Base-by-base conservation (phyloP, 2,113 vertebrate genomes). In the Pelecanus crispus region DNA sequence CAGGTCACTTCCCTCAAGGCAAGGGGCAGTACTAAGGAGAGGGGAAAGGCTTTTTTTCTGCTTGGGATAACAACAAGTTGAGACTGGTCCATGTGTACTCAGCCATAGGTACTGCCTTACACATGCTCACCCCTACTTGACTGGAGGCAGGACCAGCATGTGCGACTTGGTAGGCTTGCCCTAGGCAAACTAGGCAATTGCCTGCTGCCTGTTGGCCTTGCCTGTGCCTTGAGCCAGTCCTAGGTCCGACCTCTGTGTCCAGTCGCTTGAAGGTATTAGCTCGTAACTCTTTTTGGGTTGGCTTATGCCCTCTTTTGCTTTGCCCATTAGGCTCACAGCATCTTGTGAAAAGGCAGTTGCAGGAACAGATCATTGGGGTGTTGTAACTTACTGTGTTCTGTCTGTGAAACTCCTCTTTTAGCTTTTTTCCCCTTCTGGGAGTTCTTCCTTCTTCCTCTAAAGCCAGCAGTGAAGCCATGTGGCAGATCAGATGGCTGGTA, bases 321-420 rank as follows among this genome's bases (percentile, higher is more conserved):
- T 80, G 26, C 29, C 22, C 7, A 2, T 25, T 47, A 47, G 31
- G 13, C 42, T 71, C 0, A 0, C 15, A 45, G 34, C 62, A n/a
- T 52, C n/a, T 67, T 68, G 42, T 63, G 65, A 15, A 49, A 71
- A 42, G 56, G 17, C 9, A 5, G 22, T 68, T 56, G 32, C 7
- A 52, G 47, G 38, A 34, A n/a, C 29, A 53, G 38, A 26, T 52
- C 29, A 17, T 7, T 53, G n/a, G 7, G 34, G 29, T 45, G 25
- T 42, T 50, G 42, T 63, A 44, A 26, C 26, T 56, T 84, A 10
- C 10, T 17, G 10, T 28, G 14, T 67, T 80, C n/a, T 81, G 13
- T 36, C 66, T 10, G 5, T 58, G 40, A 66, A 73, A 40, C n/a
- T 40, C 5, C 6, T 45, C 8, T 55, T 40, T 4, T n/a, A 36